Conservation (phyloP, 2,888 invertebrate genomes). For the Linyphia triangularis region DNA sequence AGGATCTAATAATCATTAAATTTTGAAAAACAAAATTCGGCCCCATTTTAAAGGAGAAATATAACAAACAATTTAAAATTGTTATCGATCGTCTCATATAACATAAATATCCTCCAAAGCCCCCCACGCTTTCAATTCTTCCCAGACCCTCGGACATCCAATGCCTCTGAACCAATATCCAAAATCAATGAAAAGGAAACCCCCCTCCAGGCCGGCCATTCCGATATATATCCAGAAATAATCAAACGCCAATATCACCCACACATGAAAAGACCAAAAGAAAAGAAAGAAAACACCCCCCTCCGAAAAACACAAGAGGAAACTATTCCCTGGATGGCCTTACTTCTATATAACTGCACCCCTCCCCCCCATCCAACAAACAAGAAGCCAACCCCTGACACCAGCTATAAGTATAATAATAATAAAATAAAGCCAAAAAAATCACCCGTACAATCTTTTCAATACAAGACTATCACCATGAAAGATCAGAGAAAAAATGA, state of each 20-base stretch:
- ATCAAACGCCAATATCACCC: conserved; percentile 66
- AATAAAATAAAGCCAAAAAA: conserved; percentile 32
- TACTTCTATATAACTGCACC: conserved; percentile 42
- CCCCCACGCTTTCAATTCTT: background rate
- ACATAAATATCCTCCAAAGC: background rate
- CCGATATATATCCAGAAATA: conserved; percentile 67
- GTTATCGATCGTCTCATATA: background rate
- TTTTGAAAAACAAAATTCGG: background rate
- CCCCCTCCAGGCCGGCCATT: background rate
- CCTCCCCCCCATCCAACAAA: background rate
- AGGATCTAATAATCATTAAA: background rate
- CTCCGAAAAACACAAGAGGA: conserved; percentile 1
- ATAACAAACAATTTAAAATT: background rate
- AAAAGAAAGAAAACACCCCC: background rate
- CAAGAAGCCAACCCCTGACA: conserved; percentile 1
- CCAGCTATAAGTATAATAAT: conserved; percentile 1
- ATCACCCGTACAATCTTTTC: conserved; percentile 37
- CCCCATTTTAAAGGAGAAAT: background rate
- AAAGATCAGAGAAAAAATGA: conserved; percentile 26
- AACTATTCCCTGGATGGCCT: conserved; percentile 17
- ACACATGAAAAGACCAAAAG: background rate
- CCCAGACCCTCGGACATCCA: background rate
- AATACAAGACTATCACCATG: conserved; percentile 38
- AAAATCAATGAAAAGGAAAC: conserved; percentile 26
- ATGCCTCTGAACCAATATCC: background rate